A percentile compares a stretch with the other conserved stretches of the same genome.
Conservation (phyloP, 2,797 vertebrate species). For the Graptemys geographica region DNA sequence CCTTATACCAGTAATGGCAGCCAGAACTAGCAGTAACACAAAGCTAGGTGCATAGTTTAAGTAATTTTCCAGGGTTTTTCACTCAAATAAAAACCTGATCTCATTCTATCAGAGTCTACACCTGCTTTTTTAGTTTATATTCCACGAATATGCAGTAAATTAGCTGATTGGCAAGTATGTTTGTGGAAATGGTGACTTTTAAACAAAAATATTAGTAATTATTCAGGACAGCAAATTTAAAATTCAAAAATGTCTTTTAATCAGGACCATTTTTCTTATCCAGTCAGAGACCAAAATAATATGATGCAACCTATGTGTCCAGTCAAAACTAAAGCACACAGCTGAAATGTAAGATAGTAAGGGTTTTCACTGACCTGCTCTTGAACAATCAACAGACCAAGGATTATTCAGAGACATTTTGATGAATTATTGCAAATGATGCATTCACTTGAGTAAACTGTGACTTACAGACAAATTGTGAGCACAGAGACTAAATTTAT, state of each 20-base stretch:
- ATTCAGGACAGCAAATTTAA: not conserved
- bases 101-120: not conserved
- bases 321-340: not conserved
- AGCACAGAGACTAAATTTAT: not conserved
- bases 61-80: conserved; percentile 37
- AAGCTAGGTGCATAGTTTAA: too few species aligned
- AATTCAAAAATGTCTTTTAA: not conserved
- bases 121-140: not conserved
- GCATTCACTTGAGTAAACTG: not conserved
- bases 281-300: not conserved
- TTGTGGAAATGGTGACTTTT: not conserved
- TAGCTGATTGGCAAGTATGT: not conserved
- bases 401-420: not conserved
- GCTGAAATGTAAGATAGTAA: not conserved
- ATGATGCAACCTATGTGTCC: not conserved
- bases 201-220: not conserved
- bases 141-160: not conserved
- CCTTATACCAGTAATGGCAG: conserved; percentile 20
- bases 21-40: not conserved
- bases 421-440: not conserved
- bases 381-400: not conserved
- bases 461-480: not conserved
- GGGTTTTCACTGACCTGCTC: not conserved
- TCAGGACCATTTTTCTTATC: not conserved
- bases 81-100: conserved; percentile 4